These are phyloP conservation scores for Hirtodrosophila trivittata DNA, from an alignment of 2,888 invertebrate species.

Conservation along the genomic window DNA sequence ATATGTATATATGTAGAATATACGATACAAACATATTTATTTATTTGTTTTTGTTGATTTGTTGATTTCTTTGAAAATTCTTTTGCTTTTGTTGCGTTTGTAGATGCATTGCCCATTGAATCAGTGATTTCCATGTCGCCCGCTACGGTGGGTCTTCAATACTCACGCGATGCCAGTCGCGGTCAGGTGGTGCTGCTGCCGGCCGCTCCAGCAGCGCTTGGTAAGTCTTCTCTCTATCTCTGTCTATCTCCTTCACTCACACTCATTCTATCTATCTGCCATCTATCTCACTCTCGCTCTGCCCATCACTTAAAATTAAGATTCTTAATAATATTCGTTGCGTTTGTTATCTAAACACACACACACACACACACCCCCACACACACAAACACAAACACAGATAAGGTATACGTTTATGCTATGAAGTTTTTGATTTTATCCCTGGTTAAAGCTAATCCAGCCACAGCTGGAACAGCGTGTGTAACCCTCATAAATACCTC, in stretches of 20 bases:
- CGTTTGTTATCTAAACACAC: conserved; percentile 6
- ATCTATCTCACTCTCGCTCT: not conserved
- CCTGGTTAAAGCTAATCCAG: no score
- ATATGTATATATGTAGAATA: no score
- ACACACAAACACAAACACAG: not conserved
- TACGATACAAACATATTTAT: no score
- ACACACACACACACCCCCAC: not conserved
- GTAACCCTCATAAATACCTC: no score
- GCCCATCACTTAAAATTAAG: not conserved
- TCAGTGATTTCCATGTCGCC: conserved; percentile 89
- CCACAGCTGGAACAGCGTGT: no score
- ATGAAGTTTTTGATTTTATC: conserved; percentile 9
- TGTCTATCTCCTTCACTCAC: not conserved
- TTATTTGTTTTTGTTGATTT: conserved; percentile 38
- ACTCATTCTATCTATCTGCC: conserved; percentile 4
- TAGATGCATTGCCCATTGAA: conserved; percentile 90
- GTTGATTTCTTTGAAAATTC: conserved; percentile 2
- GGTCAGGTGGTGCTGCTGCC: conserved; percentile 93
- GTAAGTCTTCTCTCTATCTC: conserved; percentile 77
- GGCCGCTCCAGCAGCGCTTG: conserved; percentile 86
- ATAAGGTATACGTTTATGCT: not conserved
- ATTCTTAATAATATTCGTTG: conserved; percentile 5
- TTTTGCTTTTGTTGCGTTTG: conserved; percentile 70
- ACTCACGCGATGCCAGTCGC: conserved; percentile 93
- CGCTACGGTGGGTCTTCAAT: conserved; percentile 92